These are phyloP conservation scores for Chamaetylas fuelleborni DNA, from an alignment of 2,113 vertebrate species.

Conservation along the genomic window DNA sequence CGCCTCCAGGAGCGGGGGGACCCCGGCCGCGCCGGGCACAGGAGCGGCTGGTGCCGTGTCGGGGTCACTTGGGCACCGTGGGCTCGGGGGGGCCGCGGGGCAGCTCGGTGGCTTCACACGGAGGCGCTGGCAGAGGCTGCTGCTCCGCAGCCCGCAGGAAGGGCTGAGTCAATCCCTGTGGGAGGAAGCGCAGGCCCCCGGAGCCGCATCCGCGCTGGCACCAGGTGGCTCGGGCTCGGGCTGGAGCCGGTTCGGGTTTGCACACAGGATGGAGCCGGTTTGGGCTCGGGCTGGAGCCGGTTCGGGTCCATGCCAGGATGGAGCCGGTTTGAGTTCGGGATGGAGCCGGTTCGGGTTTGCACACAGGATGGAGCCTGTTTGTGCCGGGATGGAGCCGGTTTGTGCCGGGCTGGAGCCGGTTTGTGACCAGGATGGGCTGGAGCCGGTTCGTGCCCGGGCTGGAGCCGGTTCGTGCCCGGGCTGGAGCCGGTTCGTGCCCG, in stretches of 20 bases:
- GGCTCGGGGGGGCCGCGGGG: background rate
- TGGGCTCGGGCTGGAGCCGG: too few species aligned
- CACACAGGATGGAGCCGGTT: background rate
- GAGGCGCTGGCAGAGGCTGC: background rate
- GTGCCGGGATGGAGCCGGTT: too few species aligned
- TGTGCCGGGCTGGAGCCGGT: too few species aligned
- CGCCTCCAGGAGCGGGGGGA: background rate
- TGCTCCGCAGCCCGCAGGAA: background rate
- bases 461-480: too few species aligned
- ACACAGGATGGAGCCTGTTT: too few species aligned
- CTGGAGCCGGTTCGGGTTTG: background rate
- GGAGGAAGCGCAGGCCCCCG: constrained; percentile 6
- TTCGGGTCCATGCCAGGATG: too few species aligned
- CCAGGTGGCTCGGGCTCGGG: background rate
- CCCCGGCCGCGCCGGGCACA: accelerated
- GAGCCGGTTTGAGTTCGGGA: too few species aligned
- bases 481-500: too few species aligned
- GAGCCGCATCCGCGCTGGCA: background rate
- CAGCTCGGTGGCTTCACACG: accelerated
- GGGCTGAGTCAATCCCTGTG: background rate
- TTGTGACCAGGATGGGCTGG: too few species aligned
- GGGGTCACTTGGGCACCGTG: accelerated
- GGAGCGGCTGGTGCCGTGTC: accelerated
- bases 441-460: too few species aligned
- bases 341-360: too few species aligned